Evolutionary conservation across 1,140 invertebrate genomes (phyloP).

Genomic region (Ceratitis capitata): DNA sequence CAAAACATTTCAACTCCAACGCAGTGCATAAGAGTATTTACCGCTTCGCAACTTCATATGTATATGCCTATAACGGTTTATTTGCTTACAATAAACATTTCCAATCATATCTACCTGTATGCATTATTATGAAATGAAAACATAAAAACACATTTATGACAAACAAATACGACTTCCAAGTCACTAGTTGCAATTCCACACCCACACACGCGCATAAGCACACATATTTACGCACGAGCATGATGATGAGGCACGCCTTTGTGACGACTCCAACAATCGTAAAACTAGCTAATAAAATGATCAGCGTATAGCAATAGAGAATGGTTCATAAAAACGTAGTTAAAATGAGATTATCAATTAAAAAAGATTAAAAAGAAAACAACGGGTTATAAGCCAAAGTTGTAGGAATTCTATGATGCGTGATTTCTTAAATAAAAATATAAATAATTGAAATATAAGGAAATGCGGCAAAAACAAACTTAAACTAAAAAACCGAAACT

Average conservation of each 20-base stretch:
- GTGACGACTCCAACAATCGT: not conserved
- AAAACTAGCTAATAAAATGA: no score
- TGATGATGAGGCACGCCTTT: not conserved
- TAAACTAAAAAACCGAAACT: no score
- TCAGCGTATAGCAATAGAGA: no score
- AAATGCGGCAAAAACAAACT: no score
- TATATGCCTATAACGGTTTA: not conserved
- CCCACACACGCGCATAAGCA: not conserved
- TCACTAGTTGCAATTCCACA: not conserved
- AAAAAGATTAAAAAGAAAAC: no score
- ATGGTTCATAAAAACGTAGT: no score
- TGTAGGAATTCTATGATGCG: no score
- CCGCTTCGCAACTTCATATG: not conserved
- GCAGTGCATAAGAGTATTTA: not conserved
- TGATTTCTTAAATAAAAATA: no score
- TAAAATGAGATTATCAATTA: no score
- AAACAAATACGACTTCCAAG: not conserved
- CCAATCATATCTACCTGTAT: not conserved
- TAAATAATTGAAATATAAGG: no score
- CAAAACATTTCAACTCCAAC: not conserved
- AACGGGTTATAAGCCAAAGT: no score
- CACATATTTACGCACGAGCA: not conserved
- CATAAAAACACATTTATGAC: not conserved
- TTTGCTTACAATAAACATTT: not conserved
- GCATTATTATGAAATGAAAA: not conserved